Percentiles rank a stretch among this genome's conserved stretches.
These are phyloP conservation scores for Melanostoma scalare DNA, from an alignment of 2,888 invertebrate genomes.

Conservation along the genomic window DNA sequence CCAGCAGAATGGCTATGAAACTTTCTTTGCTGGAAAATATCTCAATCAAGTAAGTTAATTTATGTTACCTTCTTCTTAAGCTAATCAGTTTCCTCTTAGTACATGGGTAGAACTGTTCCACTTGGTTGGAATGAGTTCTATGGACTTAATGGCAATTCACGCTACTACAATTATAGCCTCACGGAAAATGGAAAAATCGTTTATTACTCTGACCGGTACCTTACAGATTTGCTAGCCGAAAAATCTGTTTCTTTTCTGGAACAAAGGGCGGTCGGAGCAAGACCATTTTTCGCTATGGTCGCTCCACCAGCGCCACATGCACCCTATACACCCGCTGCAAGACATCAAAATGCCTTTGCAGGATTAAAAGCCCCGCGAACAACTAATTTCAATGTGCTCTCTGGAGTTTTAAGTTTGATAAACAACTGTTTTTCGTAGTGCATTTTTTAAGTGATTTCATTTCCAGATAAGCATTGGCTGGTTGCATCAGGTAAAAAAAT, in stretches of 20 bases:
- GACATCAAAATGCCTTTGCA: slow-evolving; percentile 86
- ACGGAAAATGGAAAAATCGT: slow-evolving; percentile 90
- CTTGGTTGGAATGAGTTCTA: slow-evolving; percentile 94
- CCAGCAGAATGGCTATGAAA: slow-evolving; percentile 87
- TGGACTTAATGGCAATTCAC: slow-evolving; percentile 94
- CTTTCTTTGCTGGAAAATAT: slow-evolving; percentile 97
- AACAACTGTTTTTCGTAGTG: too few relatives aligned
- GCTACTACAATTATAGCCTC: slow-evolving; percentile 94
- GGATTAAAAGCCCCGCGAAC: slow-evolving; percentile 85
- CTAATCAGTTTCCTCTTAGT: slow-evolving; percentile 54
- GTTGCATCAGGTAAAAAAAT: slow-evolving; percentile 85
- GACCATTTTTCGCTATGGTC: slow-evolving; percentile 90
- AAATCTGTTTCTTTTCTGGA: slow-evolving; percentile 76
- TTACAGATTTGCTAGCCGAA: slow-evolving; percentile 90
- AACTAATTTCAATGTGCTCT: slow-evolving; percentile 86
- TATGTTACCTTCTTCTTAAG: not conserved
- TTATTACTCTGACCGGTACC: slow-evolving; percentile 87
- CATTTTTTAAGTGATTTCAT: slow-evolving; percentile 24
- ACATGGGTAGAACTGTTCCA: slow-evolving; percentile 85
- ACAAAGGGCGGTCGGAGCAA: slow-evolving; percentile 19
- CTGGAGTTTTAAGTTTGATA: slow-evolving; percentile 75
- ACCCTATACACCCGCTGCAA: slow-evolving; percentile 91
- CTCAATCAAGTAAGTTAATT: slow-evolving; percentile 88
- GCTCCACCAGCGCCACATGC: slow-evolving; percentile 94
- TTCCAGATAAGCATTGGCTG: slow-evolving; percentile 93